Base-by-base conservation (phyloP, 53 echinoderm and acorn worm genomes). In the Paelopatides confundens region DNA sequence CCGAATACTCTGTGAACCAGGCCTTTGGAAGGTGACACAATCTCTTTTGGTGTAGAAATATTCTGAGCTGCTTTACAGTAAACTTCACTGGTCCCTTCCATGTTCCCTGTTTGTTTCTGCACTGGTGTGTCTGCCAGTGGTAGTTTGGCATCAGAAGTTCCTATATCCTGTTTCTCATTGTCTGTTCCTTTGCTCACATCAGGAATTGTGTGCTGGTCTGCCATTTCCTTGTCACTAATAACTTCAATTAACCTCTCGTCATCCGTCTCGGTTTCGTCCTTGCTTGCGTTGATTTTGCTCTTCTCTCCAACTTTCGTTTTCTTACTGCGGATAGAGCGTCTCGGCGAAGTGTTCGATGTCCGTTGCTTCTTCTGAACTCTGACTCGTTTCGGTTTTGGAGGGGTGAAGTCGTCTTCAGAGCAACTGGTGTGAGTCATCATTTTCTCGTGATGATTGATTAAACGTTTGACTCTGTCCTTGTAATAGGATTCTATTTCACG, bases 391-490 rank as follows among this genome's bases (percentile, higher is more conserved):
- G 88, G 88, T 64, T 88, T 88, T 5, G 92, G 92, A 29, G 92
- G 82, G 14, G 82, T 71, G 47, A 90, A 90, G 17, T 95, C 95
- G 50, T 95, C 95, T 23, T 86, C 95, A 4, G 95, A 95, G 63
- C 90, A 90, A 24, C 51, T 48, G 33, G 49, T 35, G 17, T 71
- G 71, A 38, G 86, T 66, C 36, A 98, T 98, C 37, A 89, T 18
- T 50, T 91, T 86, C 76, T 98, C 98, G 76, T 98, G 98, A 13
- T 85, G 89, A 27, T 86, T 76, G 47, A 98, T 93, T 14, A 98
- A 91, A 10, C 94, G 89, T 76, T 98, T 98, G 2, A 98, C 98
- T 30, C 92, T 91, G 86, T 96, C 90, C 32, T 95, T 93, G 32
- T 93, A 93, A 26, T 81, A 69, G 9, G 65, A 77, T 26, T 77